Conservation (phyloP, 1,140 invertebrate genomes). For the Drosophila busckii region DNA sequence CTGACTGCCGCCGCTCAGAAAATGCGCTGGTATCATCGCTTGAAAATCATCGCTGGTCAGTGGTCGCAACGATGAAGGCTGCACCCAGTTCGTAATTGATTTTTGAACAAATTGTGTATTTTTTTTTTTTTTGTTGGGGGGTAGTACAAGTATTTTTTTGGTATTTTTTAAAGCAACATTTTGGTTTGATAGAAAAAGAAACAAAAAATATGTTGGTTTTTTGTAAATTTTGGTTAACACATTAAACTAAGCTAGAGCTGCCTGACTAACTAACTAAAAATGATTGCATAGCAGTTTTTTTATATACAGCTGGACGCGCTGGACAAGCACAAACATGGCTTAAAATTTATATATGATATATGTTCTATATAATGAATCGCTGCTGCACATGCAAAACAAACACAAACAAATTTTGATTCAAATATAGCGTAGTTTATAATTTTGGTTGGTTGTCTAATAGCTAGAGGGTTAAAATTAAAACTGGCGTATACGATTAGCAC, state of each 20-base stretch:
- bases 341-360: too few species aligned
- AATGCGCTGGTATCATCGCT: slow-evolving; percentile 94
- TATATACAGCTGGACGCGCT: too few species aligned
- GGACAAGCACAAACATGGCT: too few species aligned
- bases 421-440: slow-evolving; percentile 21
- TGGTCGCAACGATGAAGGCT: slow-evolving; percentile 84
- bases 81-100: slow-evolving; percentile 66
- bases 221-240: slow-evolving; percentile 65
- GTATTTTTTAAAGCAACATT: slow-evolving; percentile 45
- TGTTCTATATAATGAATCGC: slow-evolving; percentile 39
- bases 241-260: slow-evolving; percentile 47
- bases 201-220: slow-evolving; percentile 71
- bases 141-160: slow-evolving; percentile 35
- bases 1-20: slow-evolving; percentile 82
- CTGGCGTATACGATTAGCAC: slow-evolving; percentile 60
- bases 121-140: slow-evolving; percentile 10
- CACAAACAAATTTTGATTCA: slow-evolving; percentile 69
- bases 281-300: too few species aligned
- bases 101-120: slow-evolving; percentile 4
- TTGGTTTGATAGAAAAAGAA: slow-evolving; percentile 63
- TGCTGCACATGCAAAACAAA: slow-evolving; percentile 73
- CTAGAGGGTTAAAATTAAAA: slow-evolving; percentile 64
- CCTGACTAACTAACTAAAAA: slow-evolving; percentile 35
- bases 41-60: slow-evolving; percentile 95
- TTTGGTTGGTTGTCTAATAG: slow-evolving; percentile 41